Evolutionary conservation across 2,888 invertebrate species (phyloP), one percentile per base, ranked within the genome.

Genomic region (Gandaritis pyraliata): DNA sequence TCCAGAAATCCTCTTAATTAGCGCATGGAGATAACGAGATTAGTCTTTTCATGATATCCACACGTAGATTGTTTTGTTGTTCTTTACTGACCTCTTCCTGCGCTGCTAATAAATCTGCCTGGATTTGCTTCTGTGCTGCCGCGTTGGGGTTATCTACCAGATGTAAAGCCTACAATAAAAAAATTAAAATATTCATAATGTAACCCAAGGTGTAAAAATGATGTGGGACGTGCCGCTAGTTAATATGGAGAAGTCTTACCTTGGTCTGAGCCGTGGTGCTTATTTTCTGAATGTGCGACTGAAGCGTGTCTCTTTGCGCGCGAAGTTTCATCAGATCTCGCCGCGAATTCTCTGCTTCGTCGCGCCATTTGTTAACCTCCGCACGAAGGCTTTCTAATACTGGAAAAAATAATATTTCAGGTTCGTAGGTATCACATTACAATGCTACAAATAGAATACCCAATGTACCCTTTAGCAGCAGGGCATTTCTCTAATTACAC

Each of bases 21-120:
- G n/a, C n/a, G n/a, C n/a, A n/a, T n/a, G n/a, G n/a, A n/a, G n/a
- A n/a, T n/a, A n/a, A n/a, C n/a, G n/a, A n/a, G n/a, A n/a, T n/a
- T n/a, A n/a, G n/a, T n/a, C n/a, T n/a, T n/a, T n/a, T n/a, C n/a
- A n/a, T n/a, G n/a, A n/a, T n/a, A n/a, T n/a, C n/a, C n/a, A n/a
- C n/a, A n/a, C n/a, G n/a, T n/a, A n/a, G n/a, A n/a, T n/a, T n/a
- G n/a, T n/a, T n/a, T n/a, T n/a, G n/a, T n/a, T n/a, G n/a, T n/a
- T n/a, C n/a, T n/a, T n/a, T n/a, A n/a, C n/a, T n/a, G n/a, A 91
- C 95, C 93, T 96, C 96, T 58, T 95, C 94, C 69, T 96, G 94
- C 2, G 97, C 91, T 54, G 95, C 94, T 72, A 95, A 95, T 30
- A 96, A 85, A 68, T 96, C 94, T 38, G 93, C 91, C 60, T 95